phyloP scores from a whole-genome alignment of 2,797 vertebrate species.

The Lemur catta region DNA sequence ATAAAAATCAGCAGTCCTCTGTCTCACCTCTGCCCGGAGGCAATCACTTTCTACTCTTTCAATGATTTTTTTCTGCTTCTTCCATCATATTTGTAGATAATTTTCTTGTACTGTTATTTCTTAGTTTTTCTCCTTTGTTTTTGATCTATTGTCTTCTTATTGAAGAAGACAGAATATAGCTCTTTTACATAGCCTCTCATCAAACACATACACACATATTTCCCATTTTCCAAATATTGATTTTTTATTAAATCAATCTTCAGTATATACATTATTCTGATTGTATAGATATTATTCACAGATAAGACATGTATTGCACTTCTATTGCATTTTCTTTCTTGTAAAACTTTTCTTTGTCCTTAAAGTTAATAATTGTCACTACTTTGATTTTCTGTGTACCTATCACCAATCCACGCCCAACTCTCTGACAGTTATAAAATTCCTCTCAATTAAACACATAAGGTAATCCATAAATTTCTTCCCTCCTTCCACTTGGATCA shows the following conservation, averaged over 20 bases:
- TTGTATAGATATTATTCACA: background rate
- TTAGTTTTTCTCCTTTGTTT: background rate
- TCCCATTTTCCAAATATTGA: background rate
- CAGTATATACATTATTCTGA: background rate
- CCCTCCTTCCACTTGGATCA: background rate
- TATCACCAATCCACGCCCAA: background rate
- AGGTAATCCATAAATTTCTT: background rate
- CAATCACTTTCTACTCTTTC: background rate
- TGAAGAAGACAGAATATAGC: background rate
- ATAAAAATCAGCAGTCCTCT: background rate
- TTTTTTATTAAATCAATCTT: constrained; percentile 8
- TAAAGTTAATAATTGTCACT: background rate
- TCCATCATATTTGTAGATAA: constrained; percentile 10
- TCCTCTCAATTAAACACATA: background rate
- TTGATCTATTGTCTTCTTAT: background rate
- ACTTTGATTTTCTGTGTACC: background rate
- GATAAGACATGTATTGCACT: background rate
- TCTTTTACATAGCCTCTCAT: background rate
- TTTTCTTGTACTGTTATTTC: background rate
- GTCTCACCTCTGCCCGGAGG: background rate
- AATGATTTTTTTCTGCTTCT: background rate
- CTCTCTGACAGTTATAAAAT: background rate
- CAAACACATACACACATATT: background rate
- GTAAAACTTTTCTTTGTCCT: background rate
- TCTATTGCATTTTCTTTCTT: background rate